Evolutionary conservation across 23 tunicate genomes (phyloP), one percentile per base, ranked within the genome.

Genomic region (Trididemnum nubilum): DNA sequence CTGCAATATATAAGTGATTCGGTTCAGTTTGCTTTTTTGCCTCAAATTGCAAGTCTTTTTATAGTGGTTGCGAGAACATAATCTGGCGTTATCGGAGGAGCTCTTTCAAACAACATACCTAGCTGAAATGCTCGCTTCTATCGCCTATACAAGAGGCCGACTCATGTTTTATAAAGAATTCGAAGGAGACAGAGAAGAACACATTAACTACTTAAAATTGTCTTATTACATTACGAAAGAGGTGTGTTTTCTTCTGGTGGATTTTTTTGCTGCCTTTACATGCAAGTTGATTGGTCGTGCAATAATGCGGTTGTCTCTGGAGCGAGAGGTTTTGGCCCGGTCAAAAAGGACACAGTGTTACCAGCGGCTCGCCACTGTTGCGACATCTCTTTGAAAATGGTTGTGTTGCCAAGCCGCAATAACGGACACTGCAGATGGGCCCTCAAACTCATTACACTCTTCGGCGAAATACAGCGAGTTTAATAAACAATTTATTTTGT

Each of bases 51-150:
- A 3, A 25, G 9, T 77, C 54, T 51, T 29, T 73, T 52, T 77
- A 29, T 33, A 77, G 81, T 34, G 24, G 36, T 27, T 77, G 28
- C 81, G 81, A 52, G 67, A 27, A 32, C 35, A 54, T 33, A 31
- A 77, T 2, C 67, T 77, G 23, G 81, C 81, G 3, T 21, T 77
- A 2, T 77, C 81, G 4, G 38, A 54, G 12, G 67, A 77, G 31
- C 18, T 51, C 2, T 29, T 77, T 5, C 24, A 54, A 23, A 34
- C 24, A 27, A 32, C 26, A n/a, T 77, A 77, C 31, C 37, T 77
- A n/a, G 66, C 81, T 31, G 81, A 77, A 29, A 9, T 34, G 26
- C 81, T 77, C 4, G 81, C 81, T 33, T 77, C 81, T 52, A 54
- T 77, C 4, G 24, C 51, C 1, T 77, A 77, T 51, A 77, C 81